Percentiles rank a stretch among this genome's conserved stretches.
Evolutionary conservation across 2,113 vertebrate species (phyloP).

Genomic region (Hirundichthys speculiger): DNA sequence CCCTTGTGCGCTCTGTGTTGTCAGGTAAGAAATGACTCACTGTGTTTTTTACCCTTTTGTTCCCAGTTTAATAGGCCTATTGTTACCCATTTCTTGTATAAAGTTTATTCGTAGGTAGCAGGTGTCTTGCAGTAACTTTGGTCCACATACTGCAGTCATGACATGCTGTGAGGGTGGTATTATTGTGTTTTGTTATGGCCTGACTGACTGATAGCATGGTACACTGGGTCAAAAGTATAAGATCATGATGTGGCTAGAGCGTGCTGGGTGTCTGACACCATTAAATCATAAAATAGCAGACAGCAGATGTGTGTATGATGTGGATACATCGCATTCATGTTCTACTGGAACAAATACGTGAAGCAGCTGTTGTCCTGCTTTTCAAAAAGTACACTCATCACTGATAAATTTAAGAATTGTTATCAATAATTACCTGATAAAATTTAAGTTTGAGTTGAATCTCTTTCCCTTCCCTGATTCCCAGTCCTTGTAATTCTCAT

Average conservation of each 20-base stretch:
- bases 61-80: slow-evolving; percentile 19
- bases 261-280: not conserved
- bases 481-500: too few relatives aligned
- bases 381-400: not conserved
- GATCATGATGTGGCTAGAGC: not conserved
- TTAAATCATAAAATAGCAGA: not conserved
- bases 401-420: not conserved
- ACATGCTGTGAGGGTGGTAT: not conserved
- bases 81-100: slow-evolving; percentile 12
- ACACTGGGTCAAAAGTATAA: slow-evolving; percentile 13
- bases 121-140: not conserved
- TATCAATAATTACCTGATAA: not conserved
- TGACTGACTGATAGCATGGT: not conserved
- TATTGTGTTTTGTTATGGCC: not conserved
- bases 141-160: not conserved
- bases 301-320: not conserved
- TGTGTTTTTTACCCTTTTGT: slow-evolving; percentile 27
- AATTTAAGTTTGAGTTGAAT: not conserved
- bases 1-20: slow-evolving; percentile 26
- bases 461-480: not conserved
- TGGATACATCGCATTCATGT: not conserved
- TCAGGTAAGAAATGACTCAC: slow-evolving; percentile 44
- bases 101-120: slow-evolving; percentile 34
- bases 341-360: not conserved
- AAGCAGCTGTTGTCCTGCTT: not conserved